phyloP scores from a whole-genome alignment of 1,140 invertebrate genomes.

The Ceratosolen solmsi region DNA sequence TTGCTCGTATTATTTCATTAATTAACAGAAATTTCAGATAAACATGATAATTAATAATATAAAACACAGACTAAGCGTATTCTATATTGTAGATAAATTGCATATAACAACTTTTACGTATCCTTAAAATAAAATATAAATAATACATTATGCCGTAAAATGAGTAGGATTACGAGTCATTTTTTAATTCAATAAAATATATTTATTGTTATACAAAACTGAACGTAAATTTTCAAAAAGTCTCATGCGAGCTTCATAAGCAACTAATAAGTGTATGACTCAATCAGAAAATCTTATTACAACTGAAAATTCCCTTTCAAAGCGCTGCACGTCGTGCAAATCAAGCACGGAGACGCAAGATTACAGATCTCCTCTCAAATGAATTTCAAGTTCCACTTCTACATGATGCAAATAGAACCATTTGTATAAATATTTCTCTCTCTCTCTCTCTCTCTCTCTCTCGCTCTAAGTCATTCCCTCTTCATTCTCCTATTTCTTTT shows the following conservation, averaged over 20 bases:
- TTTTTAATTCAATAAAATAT: neutral
- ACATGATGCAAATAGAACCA: too few relatives aligned
- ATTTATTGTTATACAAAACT: neutral
- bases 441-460: neutral
- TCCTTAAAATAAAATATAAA: too few relatives aligned
- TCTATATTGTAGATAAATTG: too few relatives aligned
- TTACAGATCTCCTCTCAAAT: slow-evolving; percentile 2
- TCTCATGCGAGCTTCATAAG: neutral
- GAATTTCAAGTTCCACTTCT: slow-evolving; percentile 6
- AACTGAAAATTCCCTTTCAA: slow-evolving; percentile 15
- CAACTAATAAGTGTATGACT: neutral
- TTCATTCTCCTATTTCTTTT: neutral
- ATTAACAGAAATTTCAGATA: too few relatives aligned
- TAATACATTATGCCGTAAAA: too few relatives aligned
- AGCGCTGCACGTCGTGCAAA: neutral
- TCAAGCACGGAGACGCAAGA: neutral
- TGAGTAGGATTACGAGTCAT: too few relatives aligned
- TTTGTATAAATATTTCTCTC: neutral
- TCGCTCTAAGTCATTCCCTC: neutral
- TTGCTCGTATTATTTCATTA: too few relatives aligned
- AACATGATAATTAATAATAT: too few relatives aligned
- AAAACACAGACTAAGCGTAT: too few relatives aligned
- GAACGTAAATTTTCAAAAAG: neutral
- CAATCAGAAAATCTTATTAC: slow-evolving; percentile 7
- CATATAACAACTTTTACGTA: too few relatives aligned